Conservation (phyloP, 2,113 vertebrate genomes). For the Hippocampus mohnikei region DNA sequence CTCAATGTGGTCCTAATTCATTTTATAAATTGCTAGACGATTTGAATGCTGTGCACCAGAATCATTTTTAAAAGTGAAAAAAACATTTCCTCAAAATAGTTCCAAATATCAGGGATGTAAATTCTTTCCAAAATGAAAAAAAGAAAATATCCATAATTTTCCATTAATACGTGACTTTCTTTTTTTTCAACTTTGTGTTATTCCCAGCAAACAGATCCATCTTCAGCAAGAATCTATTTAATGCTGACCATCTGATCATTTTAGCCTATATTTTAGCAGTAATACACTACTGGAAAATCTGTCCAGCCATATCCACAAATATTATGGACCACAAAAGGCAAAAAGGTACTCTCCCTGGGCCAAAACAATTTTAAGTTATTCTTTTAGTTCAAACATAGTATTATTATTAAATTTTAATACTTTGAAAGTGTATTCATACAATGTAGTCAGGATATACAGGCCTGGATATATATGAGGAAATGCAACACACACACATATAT, state of each 20-base stretch:
- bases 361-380: too few species aligned
- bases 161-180: too few species aligned
- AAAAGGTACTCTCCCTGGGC: not conserved
- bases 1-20: not conserved
- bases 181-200: too few species aligned
- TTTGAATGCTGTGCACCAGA: not conserved
- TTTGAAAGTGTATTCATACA: not conserved
- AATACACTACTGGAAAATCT: not conserved
- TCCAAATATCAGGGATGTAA: not conserved
- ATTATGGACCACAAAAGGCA: not conserved
- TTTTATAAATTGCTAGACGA: not conserved
- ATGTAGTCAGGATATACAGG: not conserved
- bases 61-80: not conserved
- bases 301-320: not conserved
- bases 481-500: not conserved
- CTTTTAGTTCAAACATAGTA: not conserved
- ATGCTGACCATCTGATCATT: too few species aligned
- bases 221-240: too few species aligned
- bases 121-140: constrained; percentile 7
- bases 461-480: not conserved
- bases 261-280: not conserved
- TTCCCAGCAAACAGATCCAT: too few species aligned
- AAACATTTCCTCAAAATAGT: not conserved
- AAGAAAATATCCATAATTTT: not conserved
- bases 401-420: not conserved